Evolutionary conservation across 2,797 vertebrate genomes (phyloP).

Genomic region (Etheostoma perlongum): DNA sequence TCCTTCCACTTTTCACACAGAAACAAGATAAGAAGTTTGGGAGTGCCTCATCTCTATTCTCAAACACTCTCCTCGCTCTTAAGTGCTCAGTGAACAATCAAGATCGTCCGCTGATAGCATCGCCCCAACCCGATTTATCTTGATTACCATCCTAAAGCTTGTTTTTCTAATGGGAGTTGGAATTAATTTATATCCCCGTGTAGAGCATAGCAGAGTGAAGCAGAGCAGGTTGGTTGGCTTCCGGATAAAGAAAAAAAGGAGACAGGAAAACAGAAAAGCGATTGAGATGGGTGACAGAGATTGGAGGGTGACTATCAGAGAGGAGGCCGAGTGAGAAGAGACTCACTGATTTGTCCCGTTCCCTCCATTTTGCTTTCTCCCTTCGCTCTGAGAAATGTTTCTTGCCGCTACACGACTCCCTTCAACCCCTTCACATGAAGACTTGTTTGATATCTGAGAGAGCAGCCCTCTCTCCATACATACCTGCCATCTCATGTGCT

Average conservation of each 20-base stretch:
- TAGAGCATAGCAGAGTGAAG: constrained; percentile 16
- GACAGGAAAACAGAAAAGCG: constrained; percentile 21
- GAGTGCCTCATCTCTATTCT: constrained; percentile 61
- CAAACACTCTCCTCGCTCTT: constrained; percentile 64
- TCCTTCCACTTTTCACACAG: constrained; percentile 48
- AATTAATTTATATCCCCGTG: constrained; percentile 52
- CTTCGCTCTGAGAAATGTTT: constrained; percentile 7
- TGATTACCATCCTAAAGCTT: constrained; percentile 63
- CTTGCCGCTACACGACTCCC: constrained; percentile 11
- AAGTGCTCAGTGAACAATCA: constrained; percentile 64
- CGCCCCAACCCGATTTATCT: constrained; percentile 53
- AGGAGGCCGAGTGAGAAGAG: constrained; percentile 6
- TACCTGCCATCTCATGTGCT: not conserved
- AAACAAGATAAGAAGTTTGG: constrained; percentile 70
- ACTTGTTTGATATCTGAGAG: constrained; percentile 59
- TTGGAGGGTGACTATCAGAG: constrained; percentile 36
- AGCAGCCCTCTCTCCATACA: constrained; percentile 29
- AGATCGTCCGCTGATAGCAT: constrained; percentile 52
- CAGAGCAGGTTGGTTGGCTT: constrained; percentile 24
- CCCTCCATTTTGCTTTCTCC: constrained; percentile 19
- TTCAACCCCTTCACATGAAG: constrained; percentile 27
- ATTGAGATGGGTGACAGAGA: constrained; percentile 45
- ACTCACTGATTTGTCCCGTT: constrained; percentile 27
- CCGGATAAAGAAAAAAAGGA: not conserved
- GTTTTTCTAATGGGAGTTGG: constrained; percentile 60